A percentile compares a stretch with the other conserved stretches of the same genome.
Conservation (phyloP, 2,888 invertebrate species). For the Caenorhabditis wallacei region DNA sequence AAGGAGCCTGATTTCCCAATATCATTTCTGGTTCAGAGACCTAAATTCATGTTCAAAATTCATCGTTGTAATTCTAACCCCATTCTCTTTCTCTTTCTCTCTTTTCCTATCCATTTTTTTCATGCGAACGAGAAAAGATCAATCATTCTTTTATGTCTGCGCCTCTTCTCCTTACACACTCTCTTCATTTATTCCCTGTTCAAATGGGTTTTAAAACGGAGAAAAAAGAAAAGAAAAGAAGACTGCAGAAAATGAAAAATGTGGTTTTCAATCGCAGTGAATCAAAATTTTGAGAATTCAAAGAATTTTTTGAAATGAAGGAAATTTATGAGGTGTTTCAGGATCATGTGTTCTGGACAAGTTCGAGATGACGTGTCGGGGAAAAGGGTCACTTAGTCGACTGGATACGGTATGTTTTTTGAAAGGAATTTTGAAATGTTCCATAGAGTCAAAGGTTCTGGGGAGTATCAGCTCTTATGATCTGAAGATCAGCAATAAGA, state of each 20-base stretch:
- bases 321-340: conserved; percentile 20
- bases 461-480: too few relatives aligned
- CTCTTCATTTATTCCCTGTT: conserved; percentile 25
- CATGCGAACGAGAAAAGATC: conserved; percentile 43
- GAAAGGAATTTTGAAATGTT: neutral
- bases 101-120: neutral
- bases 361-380: conserved; percentile 44
- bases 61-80: neutral
- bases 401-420: conserved; percentile 32
- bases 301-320: too few relatives aligned
- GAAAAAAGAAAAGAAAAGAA: neutral
- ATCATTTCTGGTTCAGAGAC: too few relatives aligned
- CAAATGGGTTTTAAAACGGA: conserved; percentile 9
- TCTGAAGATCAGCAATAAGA: too few relatives aligned
- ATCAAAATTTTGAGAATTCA: neutral
- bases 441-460: too few relatives aligned
- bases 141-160: conserved; percentile 27
- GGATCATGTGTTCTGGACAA: conserved; percentile 24
- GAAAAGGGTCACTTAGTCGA: conserved; percentile 26
- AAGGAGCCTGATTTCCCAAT: too few relatives aligned
- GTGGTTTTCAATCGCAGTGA: conserved; percentile 2
- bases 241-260: conserved; percentile 7
- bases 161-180: conserved; percentile 6
- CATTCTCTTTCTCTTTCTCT: neutral
- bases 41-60: neutral